Percentiles rank a stretch among this genome's conserved stretches.
phyloP scores from a whole-genome alignment of 2,797 vertebrate species.

The Spinus pinus region DNA sequence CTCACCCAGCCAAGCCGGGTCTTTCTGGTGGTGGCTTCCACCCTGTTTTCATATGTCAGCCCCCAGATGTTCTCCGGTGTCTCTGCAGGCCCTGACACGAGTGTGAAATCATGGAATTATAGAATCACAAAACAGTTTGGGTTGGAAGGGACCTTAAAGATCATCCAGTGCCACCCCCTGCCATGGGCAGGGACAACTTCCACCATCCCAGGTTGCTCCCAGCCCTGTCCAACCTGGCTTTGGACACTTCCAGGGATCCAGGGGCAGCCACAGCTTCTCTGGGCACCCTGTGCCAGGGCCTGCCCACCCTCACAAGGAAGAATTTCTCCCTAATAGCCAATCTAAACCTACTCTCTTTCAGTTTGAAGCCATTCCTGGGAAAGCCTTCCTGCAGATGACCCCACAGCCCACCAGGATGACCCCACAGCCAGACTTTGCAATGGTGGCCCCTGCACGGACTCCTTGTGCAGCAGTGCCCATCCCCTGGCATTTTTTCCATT shows the following conservation, averaged over 20 bases:
- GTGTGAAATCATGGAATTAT: not conserved
- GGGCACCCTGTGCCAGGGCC: not conserved
- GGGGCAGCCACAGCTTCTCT: not conserved
- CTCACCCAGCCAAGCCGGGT: not conserved
- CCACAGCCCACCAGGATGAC: not conserved
- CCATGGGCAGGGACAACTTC: not conserved
- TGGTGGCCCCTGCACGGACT: not conserved
- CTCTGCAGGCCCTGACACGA: not conserved
- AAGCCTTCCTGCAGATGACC: not conserved
- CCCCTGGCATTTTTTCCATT: not conserved
- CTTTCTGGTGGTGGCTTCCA: not conserved
- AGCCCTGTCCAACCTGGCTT: rapidly evolving
- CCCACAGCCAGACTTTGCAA: not conserved
- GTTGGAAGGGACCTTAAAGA: rapidly evolving
- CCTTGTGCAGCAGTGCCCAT: rapidly evolving
- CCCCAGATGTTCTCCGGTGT: not conserved
- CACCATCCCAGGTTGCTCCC: rapidly evolving
- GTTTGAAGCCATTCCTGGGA: not conserved
- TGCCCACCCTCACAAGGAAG: rapidly evolving
- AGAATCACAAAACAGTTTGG: not conserved
- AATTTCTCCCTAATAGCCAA: not conserved
- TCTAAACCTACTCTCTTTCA: not conserved
- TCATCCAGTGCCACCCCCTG: rapidly evolving
- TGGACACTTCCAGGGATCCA: not conserved
- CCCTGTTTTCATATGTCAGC: rapidly evolving